Evolutionary conservation across 2,113 vertebrate genomes (phyloP).

Genomic region (Trichechus manatus): DNA sequence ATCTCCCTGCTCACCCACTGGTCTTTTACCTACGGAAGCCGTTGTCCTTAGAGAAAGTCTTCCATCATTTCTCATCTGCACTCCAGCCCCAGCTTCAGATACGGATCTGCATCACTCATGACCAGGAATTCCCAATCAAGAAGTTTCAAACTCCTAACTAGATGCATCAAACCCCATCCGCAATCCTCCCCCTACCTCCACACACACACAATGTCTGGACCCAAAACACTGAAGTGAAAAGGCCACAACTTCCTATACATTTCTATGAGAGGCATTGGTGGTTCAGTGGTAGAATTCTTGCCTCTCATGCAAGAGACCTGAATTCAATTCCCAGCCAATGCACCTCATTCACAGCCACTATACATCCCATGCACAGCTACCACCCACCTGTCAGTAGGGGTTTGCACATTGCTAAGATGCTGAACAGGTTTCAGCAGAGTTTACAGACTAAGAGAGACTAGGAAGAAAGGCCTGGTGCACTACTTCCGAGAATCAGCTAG

Average conservation of each 20-base stretch:
- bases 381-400: background rate
- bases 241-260: background rate
- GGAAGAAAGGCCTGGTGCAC: background rate
- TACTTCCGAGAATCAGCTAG: background rate
- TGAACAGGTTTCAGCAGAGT: background rate
- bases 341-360: background rate
- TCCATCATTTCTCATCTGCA: background rate
- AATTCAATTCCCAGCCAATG: background rate
- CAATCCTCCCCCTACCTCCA: background rate
- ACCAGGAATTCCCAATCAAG: background rate
- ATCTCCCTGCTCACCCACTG: background rate
- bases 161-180: background rate
- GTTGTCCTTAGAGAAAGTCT: constrained; percentile 1
- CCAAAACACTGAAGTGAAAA: background rate
- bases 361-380: background rate
- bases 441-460: background rate
- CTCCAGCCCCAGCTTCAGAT: background rate
- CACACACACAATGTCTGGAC: background rate
- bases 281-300: background rate
- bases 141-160: background rate
- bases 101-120: background rate
- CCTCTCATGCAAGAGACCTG: background rate
- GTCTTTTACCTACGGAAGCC: background rate
- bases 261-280: background rate
- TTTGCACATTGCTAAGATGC: background rate